phyloP scores from a whole-genome alignment of 2,113 vertebrate species.

The Malurus elegans region DNA sequence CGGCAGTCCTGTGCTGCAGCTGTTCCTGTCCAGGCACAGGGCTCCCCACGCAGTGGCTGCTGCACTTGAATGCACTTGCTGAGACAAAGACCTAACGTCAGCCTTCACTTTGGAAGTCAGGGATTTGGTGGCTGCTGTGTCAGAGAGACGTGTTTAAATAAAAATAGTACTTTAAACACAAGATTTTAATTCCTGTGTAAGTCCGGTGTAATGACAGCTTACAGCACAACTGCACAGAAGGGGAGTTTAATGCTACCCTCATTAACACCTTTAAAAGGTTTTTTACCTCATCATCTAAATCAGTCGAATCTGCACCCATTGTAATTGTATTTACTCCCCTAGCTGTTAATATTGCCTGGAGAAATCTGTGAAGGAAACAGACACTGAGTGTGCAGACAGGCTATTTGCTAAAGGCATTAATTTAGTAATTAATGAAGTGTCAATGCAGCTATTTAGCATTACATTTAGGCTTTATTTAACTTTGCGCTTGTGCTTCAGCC shows the following conservation, averaged over 20 bases:
- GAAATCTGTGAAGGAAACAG: background rate
- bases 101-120: background rate
- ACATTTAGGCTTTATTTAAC: background rate
- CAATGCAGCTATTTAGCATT: background rate
- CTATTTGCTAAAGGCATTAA: slow-evolving; percentile 22
- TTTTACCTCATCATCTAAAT: background rate
- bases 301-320: background rate
- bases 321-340: background rate
- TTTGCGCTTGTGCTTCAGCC: background rate
- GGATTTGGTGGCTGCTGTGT: background rate
- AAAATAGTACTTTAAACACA: background rate
- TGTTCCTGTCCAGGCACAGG: background rate
- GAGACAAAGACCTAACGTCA: slow-evolving; percentile 19
- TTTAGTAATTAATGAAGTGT: slow-evolving; percentile 43
- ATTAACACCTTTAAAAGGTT: background rate
- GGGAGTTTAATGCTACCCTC: background rate
- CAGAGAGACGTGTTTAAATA: background rate
- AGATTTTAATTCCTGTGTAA: background rate
- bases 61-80: background rate
- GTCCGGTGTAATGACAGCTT: background rate
- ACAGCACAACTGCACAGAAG: background rate
- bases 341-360: background rate
- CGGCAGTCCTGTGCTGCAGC: background rate
- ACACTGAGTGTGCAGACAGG: background rate
- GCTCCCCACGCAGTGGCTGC: background rate